These are phyloP conservation scores for Polietes domitor DNA, from an alignment of 2,888 invertebrate species.

Conservation along the genomic window DNA sequence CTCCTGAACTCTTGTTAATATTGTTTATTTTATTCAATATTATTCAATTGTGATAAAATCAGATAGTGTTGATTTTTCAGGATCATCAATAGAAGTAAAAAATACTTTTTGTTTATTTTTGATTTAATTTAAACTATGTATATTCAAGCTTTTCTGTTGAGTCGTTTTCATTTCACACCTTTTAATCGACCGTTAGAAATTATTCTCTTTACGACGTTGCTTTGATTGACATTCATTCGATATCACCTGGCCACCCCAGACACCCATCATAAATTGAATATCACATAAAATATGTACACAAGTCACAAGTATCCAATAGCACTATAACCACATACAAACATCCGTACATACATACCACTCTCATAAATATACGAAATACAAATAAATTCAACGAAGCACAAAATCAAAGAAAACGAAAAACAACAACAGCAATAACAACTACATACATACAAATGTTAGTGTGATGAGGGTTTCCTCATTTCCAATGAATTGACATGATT, in stretches of 20 bases:
- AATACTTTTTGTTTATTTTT: too few relatives aligned
- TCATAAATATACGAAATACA: neutral
- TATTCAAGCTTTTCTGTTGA: too few relatives aligned
- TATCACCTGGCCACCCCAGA: neutral
- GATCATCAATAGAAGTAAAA: too few relatives aligned
- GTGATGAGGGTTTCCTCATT: conserved; percentile 77
- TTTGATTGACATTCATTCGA: too few relatives aligned
- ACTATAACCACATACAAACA: neutral
- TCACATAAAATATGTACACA: neutral
- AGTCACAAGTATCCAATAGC: conserved; percentile 29
- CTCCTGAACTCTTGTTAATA: too few relatives aligned
- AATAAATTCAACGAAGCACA: conserved; percentile 5
- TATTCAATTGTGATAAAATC: too few relatives aligned
- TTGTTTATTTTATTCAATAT: too few relatives aligned
- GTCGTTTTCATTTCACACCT: too few relatives aligned
- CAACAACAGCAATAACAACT: conserved; percentile 24
- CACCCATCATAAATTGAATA: conserved; percentile 15
- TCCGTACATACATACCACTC: too few relatives aligned
- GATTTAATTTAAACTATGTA: too few relatives aligned
- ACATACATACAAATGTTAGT: neutral
- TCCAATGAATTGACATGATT: conserved; percentile 75
- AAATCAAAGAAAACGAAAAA: neutral
- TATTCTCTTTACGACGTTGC: too few relatives aligned
- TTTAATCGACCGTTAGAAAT: neutral
- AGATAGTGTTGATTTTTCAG: too few relatives aligned